Percentiles rank a stretch among this genome's conserved stretches.
Conservation (phyloP, 2,113 vertebrate genomes). For the Esox niger region DNA sequence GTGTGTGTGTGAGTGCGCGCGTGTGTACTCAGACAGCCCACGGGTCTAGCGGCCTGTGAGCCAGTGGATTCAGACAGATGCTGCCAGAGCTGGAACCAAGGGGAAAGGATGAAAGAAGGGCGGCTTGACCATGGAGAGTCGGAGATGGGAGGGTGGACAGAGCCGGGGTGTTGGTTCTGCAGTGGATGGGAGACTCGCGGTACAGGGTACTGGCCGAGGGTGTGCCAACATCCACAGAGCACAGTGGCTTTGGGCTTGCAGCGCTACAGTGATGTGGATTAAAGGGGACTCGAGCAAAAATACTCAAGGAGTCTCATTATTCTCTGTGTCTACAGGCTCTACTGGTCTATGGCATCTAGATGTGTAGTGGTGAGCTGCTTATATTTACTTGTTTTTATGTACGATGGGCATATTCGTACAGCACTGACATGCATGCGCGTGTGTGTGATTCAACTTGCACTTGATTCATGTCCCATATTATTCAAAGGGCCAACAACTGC, state of each 20-base stretch:
- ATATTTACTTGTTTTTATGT: slow-evolving; percentile 40
- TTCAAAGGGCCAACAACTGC: slow-evolving; percentile 43
- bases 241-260: slow-evolving; percentile 3
- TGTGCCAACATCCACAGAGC: slow-evolving; percentile 44
- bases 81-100: slow-evolving; percentile 2
- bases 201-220: not conserved
- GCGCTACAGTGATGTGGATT: slow-evolving; percentile 49
- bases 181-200: slow-evolving; percentile 26
- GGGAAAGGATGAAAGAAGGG: not conserved
- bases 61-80: not conserved
- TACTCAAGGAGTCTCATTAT: slow-evolving; percentile 54
- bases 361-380: slow-evolving; percentile 34
- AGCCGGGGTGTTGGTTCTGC: not conserved
- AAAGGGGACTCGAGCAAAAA: slow-evolving; percentile 51
- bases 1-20: not conserved
- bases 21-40: slow-evolving; percentile 4
- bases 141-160: slow-evolving; percentile 5
- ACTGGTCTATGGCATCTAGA: slow-evolving; percentile 17
- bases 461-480: slow-evolving; percentile 53
- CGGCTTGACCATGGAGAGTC: not conserved
- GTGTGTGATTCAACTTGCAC: slow-evolving; percentile 48
- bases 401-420: not conserved
- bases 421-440: slow-evolving; percentile 7
- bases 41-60: not conserved
- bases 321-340: slow-evolving; percentile 40